A percentile compares a stretch with the other conserved stretches of the same genome.
Conservation (phyloP, 2,888 invertebrate genomes). For the Argynnis bischoffii region DNA sequence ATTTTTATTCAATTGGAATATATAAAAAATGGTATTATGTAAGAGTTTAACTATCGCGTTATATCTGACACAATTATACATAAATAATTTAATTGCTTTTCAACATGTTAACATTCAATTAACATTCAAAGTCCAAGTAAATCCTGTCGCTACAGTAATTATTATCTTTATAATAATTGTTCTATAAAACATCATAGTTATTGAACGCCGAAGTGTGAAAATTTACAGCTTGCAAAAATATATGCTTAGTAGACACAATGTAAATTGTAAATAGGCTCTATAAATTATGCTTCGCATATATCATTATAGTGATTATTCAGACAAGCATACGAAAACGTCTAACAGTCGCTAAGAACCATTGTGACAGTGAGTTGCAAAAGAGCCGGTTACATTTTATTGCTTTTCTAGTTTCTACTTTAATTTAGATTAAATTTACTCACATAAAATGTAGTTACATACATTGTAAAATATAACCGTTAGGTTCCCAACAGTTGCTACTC, state of each 20-base stretch:
- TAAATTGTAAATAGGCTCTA: conserved; percentile 6
- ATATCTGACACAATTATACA: too few relatives aligned
- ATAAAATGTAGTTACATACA: not conserved
- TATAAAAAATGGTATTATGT: too few relatives aligned
- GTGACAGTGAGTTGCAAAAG: conserved; percentile 4
- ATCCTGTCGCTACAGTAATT: too few relatives aligned
- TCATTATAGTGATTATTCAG: conserved; percentile 13
- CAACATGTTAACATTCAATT: too few relatives aligned
- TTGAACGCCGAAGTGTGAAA: not conserved
- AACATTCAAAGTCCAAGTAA: too few relatives aligned
- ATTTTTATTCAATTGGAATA: too few relatives aligned
- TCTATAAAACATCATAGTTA: too few relatives aligned
- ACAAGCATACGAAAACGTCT: conserved; percentile 7
- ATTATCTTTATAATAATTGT: too few relatives aligned
- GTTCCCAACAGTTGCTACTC: too few relatives aligned
- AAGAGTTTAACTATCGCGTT: too few relatives aligned
- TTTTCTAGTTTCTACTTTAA: conserved; percentile 8
- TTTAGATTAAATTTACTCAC: not conserved
- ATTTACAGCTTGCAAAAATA: not conserved
- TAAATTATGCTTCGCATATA: conserved; percentile 7
- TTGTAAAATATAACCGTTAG: too few relatives aligned
- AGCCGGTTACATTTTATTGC: not conserved
- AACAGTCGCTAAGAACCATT: conserved; percentile 1
- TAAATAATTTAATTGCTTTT: too few relatives aligned
- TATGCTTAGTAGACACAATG: not conserved